Conservation (phyloP, 2,888 invertebrate genomes). For the Xanthia icteritia region DNA sequence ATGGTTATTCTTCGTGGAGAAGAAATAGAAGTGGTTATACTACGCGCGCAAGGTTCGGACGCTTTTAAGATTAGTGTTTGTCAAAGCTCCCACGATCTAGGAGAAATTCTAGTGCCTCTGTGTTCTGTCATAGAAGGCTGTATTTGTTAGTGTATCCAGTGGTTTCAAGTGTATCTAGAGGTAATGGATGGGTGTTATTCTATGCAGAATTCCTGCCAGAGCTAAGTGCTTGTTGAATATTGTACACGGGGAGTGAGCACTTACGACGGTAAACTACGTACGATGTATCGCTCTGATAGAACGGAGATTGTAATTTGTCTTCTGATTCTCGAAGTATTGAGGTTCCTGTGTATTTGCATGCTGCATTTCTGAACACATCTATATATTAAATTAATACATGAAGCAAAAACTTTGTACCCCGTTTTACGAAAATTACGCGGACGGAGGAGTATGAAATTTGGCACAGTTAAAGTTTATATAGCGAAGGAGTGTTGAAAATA, state of each 20-base stretch:
- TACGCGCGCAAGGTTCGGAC: background rate
- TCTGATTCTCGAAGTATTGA: slow-evolving; percentile 5
- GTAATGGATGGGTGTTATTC: slow-evolving; percentile 20
- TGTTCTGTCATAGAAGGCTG: background rate
- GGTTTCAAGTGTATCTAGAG: background rate
- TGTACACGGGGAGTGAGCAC: slow-evolving; percentile 29
- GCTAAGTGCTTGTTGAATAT: slow-evolving; percentile 44
- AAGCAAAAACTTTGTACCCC: no score
- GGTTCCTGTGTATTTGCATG: background rate
- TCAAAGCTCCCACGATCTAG: background rate
- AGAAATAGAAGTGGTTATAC: background rate
- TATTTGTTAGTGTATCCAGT: slow-evolving; percentile 2
- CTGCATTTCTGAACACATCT: background rate
- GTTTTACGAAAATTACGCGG: no score
- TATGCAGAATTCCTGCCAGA: slow-evolving; percentile 26
- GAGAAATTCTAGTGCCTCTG: background rate
- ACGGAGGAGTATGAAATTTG: no score
- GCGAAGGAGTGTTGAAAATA: no score
- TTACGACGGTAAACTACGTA: slow-evolving; percentile 9
- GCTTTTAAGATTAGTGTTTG: background rate
- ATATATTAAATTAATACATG: no score
- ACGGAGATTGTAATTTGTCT: slow-evolving; percentile 14
- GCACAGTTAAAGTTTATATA: no score
- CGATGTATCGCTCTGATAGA: background rate
- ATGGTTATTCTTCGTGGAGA: background rate